Conservation (phyloP, 2,113 vertebrate genomes). For the Anolis carolinensis region DNA sequence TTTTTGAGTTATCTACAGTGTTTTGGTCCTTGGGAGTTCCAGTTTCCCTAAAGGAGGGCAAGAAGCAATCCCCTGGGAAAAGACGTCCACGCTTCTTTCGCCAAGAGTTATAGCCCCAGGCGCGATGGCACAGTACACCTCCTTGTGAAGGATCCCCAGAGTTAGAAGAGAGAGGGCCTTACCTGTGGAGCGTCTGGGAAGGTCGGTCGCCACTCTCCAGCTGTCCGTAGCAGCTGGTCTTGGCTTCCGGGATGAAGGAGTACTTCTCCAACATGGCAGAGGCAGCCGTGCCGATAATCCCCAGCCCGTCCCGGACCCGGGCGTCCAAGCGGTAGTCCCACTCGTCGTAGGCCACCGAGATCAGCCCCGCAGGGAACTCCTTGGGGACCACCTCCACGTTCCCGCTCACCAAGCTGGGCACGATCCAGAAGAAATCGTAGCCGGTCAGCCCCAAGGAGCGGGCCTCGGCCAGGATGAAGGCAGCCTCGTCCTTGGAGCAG, state of each 20-base stretch:
- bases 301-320: constrained; percentile 89
- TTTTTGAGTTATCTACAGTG: no score
- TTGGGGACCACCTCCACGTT: constrained; percentile 90
- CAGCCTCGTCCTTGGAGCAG: constrained; percentile 95
- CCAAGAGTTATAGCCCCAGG: no score
- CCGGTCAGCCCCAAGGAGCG: constrained; percentile 94
- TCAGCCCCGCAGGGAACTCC: constrained; percentile 92
- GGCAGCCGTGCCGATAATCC: constrained; percentile 92
- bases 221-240: constrained; percentile 91
- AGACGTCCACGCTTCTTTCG: no score
- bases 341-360: constrained; percentile 94
- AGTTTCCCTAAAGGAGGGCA: no score
- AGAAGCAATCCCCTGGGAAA: no score
- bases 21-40: no score
- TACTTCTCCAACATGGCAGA: constrained; percentile 93
- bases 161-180: constrained; percentile 61
- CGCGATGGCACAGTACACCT: no score
- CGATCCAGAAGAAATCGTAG: constrained; percentile 97
- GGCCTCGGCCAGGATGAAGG: constrained; percentile 92
- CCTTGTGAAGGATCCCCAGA: no score
- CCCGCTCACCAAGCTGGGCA: constrained; percentile 90
- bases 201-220: constrained; percentile 87
- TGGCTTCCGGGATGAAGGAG: constrained; percentile 92
- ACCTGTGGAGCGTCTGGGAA: constrained; percentile 91
- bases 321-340: constrained; percentile 96